Conservation (phyloP, 2,888 invertebrate species). For the Zeuzera pyrina region DNA sequence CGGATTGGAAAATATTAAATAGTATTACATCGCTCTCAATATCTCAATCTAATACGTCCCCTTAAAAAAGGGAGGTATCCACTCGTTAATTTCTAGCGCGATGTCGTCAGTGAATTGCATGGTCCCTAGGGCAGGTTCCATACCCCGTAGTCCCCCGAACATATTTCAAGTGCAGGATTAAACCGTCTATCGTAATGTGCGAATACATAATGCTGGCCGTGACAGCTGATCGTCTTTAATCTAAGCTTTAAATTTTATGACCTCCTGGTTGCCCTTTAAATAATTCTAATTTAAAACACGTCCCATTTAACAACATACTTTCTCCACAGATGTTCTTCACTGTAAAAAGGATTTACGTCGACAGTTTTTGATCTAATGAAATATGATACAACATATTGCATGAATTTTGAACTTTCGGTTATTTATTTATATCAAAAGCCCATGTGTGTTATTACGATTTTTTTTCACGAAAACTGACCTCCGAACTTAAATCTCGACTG, state of each 20-base stretch:
- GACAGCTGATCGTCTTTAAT: constrained; percentile 62
- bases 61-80: constrained; percentile 27
- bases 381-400: no score
- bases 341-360: no score
- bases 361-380: no score
- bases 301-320: no score
- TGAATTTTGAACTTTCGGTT: no score
- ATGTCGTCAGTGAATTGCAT: constrained; percentile 50
- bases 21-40: background rate
- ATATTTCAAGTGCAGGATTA: constrained; percentile 71
- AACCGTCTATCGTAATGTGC: constrained; percentile 54
- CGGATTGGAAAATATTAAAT: no score
- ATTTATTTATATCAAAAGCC: no score
- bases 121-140: constrained; percentile 30
- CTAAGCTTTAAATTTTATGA: constrained; percentile 50
- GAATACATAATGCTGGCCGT: constrained; percentile 55
- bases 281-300: constrained; percentile 47
- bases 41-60: constrained; percentile 21
- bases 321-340: no score
- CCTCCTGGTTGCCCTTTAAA: constrained; percentile 36
- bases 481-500: no score
- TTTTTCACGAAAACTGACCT: no score
- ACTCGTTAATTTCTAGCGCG: constrained; percentile 43
- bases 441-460: no score
- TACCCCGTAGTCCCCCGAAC: constrained; percentile 30